Percentiles rank a stretch among this genome's conserved stretches.
Conservation (phyloP, 2,113 vertebrate species). For the Harpagus bidentatus region DNA sequence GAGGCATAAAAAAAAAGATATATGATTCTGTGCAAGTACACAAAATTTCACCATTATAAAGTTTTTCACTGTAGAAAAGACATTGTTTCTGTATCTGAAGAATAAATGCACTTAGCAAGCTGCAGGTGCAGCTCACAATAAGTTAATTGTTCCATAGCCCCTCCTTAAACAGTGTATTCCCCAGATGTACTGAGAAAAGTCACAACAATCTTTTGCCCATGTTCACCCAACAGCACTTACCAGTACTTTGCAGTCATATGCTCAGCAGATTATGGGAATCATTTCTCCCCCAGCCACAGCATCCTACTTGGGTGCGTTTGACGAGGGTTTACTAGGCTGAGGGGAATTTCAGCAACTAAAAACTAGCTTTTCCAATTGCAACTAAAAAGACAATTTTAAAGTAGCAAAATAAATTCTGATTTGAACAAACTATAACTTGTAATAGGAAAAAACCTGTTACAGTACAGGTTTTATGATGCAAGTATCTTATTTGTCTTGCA, state of each 20-base stretch:
- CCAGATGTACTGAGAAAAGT: neutral
- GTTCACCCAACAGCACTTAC: neutral
- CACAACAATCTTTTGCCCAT: neutral
- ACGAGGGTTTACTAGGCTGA: neutral
- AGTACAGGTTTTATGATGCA: neutral
- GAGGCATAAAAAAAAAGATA: neutral
- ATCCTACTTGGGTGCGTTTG: neutral
- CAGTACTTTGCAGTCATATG: neutral
- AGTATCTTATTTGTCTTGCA: neutral
- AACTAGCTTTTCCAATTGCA: neutral
- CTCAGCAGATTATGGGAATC: neutral
- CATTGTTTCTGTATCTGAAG: neutral
- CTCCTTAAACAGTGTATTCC: neutral
- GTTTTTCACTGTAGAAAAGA: neutral
- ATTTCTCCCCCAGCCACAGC: neutral
- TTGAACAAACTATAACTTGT: neutral
- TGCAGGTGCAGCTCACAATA: neutral
- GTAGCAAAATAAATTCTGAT: neutral
- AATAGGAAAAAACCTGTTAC: neutral
- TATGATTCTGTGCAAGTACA: neutral
- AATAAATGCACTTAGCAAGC: neutral
- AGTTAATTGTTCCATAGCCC: neutral
- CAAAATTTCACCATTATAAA: neutral
- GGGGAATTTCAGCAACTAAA: neutral
- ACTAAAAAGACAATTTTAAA: neutral